Evolutionary conservation across 2,113 vertebrate genomes (phyloP).

Genomic region (Phylloscopus trochilus): DNA sequence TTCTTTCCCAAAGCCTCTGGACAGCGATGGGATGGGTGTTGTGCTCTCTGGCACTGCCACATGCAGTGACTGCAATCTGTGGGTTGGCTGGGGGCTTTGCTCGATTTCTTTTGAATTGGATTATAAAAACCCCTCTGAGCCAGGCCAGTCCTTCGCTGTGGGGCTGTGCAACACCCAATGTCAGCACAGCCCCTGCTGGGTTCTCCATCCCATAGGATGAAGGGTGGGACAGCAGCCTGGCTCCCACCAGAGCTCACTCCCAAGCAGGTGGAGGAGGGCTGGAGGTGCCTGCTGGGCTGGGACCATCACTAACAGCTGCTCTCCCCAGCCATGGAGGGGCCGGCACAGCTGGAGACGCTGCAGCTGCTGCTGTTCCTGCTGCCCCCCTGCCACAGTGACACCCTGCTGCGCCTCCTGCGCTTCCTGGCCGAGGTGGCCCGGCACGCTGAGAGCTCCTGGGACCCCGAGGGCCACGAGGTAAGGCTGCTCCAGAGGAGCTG

Average conservation of each 20-base stretch:
- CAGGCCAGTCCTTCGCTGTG: accelerated
- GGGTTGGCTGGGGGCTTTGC: not conserved
- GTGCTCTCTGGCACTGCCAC: not conserved
- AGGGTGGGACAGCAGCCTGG: not conserved
- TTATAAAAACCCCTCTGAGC: not conserved
- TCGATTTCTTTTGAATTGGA: accelerated
- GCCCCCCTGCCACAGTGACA: constrained; percentile 90
- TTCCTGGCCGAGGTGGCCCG: constrained; percentile 81
- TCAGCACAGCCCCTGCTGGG: not conserved
- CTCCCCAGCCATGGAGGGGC: constrained; percentile 75
- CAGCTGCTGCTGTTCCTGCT: constrained; percentile 89
- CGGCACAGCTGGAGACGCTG: constrained; percentile 78
- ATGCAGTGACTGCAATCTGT: accelerated
- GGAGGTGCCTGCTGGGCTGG: not conserved
- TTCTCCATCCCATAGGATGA: accelerated
- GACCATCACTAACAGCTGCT: not conserved
- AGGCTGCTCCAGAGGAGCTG: not conserved
- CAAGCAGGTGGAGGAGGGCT: not conserved
- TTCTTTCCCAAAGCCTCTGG: not conserved
- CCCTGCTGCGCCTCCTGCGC: constrained; percentile 84
- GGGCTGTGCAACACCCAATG: accelerated
- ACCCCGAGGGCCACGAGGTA: constrained; percentile 80
- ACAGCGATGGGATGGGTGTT: accelerated
- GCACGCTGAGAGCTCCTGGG: constrained; percentile 75
- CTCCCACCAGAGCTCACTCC: not conserved